Percentiles rank a stretch among this genome's conserved stretches.
Conservation (phyloP, 2,797 vertebrate species). For the Poliocrania exsul region DNA sequence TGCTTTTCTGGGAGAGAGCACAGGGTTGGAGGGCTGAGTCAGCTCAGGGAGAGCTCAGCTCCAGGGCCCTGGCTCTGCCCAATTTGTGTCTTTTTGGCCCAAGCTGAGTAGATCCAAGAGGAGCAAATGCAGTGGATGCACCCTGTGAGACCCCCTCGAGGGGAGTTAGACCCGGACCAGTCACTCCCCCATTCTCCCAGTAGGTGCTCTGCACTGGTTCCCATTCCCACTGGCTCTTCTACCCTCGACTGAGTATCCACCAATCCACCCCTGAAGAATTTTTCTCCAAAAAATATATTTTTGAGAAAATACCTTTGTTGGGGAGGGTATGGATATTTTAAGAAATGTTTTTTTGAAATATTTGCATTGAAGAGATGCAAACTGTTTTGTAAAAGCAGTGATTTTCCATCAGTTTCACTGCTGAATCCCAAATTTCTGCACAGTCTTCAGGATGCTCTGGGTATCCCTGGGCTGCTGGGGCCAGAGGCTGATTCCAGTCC, state of each 20-base stretch:
- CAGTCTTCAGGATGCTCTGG: not conserved
- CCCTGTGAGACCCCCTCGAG: not conserved
- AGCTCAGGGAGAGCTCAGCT: not conserved
- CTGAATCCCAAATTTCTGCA: not conserved
- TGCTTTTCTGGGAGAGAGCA: not conserved
- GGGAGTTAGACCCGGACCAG: not conserved
- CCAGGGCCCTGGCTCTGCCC: not conserved
- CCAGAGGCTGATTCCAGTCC: not conserved
- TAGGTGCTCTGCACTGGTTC: not conserved
- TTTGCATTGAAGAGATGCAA: not conserved
- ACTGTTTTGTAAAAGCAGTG: not conserved
- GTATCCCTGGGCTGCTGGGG: not conserved
- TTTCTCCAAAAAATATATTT: rapidly evolving
- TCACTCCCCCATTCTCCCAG: not conserved
- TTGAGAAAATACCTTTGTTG: not conserved
- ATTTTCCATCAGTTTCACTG: not conserved
- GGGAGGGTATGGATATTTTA: no score
- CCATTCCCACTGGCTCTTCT: not conserved
- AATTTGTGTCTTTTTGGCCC: not conserved
- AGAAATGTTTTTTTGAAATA: not conserved
- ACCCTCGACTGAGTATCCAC: not conserved
- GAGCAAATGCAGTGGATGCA: not conserved
- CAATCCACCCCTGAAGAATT: not conserved
- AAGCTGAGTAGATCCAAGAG: not conserved
- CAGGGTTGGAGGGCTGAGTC: not conserved